Conservation (phyloP, 2,888 invertebrate genomes). For the Xiphydria camelus region DNA sequence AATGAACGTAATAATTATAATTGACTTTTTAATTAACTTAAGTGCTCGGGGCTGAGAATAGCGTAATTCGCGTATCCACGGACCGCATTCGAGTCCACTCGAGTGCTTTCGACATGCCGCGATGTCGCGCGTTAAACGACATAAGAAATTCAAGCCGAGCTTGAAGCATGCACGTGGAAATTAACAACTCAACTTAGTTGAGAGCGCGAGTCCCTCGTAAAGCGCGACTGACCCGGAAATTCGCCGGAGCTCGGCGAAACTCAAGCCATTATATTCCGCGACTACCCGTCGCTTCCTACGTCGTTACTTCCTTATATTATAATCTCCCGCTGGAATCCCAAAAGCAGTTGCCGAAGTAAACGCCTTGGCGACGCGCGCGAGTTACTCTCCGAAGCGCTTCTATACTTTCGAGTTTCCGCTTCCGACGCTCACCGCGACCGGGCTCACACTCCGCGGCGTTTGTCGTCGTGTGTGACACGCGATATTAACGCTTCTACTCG, state of each 20-base stretch:
- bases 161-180: not conserved
- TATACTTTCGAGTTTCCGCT: too few species aligned
- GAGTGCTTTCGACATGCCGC: not conserved
- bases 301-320: slow-evolving; percentile 35
- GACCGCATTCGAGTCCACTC: not conserved
- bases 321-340: slow-evolving; percentile 28
- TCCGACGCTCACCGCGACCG: not conserved
- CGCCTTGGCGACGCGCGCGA: too few species aligned
- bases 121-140: not conserved
- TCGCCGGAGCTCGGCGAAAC: slow-evolving; percentile 44
- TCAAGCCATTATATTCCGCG: slow-evolving; percentile 45
- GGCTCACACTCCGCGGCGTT: not conserved
- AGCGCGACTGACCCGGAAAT: slow-evolving; percentile 38
- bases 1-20: too few species aligned
- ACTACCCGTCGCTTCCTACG: slow-evolving; percentile 17
- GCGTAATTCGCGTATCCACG: too few species aligned
- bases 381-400: too few species aligned
- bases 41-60: too few species aligned
- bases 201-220: slow-evolving; percentile 1
- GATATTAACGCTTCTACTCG: too few species aligned
- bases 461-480: too few species aligned
- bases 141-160: slow-evolving; percentile 13
- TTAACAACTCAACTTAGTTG: not conserved
- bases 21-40: too few species aligned
- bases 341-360: too few species aligned